These are phyloP conservation scores for Labeo rohita DNA, from an alignment of 2,113 vertebrate species.

Conservation along the genomic window DNA sequence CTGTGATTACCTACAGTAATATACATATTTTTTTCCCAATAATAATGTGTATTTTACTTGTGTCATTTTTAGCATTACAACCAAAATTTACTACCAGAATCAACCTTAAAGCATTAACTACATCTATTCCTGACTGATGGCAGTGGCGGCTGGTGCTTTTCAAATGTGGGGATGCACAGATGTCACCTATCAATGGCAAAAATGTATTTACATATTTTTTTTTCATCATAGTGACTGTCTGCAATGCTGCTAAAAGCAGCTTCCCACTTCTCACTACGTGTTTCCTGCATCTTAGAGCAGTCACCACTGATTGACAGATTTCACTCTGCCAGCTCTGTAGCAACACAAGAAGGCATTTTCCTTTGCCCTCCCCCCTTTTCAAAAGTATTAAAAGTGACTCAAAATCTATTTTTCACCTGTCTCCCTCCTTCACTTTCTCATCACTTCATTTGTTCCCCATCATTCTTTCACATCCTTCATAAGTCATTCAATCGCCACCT, in stretches of 20 bases:
- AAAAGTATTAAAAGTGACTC: neutral
- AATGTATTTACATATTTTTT: neutral
- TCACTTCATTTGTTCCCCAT: neutral
- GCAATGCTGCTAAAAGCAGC: neutral
- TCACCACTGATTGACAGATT: neutral
- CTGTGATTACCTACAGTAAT: too few relatives aligned
- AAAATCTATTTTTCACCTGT: neutral
- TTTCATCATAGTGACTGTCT: neutral
- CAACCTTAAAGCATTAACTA: neutral
- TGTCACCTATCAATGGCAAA: neutral
- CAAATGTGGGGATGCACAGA: neutral
- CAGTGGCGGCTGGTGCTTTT: neutral
- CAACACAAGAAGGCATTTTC: neutral
- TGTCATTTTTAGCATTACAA: neutral
- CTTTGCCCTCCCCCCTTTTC: neutral
- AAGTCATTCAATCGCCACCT: neutral
- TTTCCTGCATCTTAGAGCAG: neutral
- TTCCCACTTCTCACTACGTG: neutral
- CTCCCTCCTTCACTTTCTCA: constrained; percentile 17
- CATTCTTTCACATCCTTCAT: neutral
- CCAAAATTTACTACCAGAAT: neutral
- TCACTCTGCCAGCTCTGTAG: neutral
- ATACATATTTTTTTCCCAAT: neutral
- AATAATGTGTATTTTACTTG: neutral
- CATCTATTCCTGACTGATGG: neutral